Base-by-base conservation (phyloP, 2,797 vertebrate genomes). In the Xerus rutilus region DNA sequence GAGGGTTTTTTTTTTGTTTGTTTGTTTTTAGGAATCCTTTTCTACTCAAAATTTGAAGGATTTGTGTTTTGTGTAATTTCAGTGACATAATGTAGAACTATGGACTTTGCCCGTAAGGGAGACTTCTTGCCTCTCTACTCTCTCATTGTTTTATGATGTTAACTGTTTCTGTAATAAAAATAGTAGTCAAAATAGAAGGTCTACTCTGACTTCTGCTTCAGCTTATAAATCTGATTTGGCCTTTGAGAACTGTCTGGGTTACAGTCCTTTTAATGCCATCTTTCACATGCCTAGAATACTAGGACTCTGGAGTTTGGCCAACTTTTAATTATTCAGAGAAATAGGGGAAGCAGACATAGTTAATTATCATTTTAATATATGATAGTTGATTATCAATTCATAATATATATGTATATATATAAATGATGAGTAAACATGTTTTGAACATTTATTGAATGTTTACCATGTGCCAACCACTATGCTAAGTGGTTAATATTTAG, bases 311-410 rank as follows among this genome's bases (percentile, higher is more conserved):
- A 65, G 9, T 92, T 70, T 74, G 76, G 47, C 14, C 43, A 91
- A 88, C 32, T 86, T 93, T 77, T 87, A 89, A 84, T 77, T 94
- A 83, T 89, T 95, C 57, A 78, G 67, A 91, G 81, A 93, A 95
- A 70, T 15, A 86, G 54, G 54, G 47, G 54, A 92, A 92, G 54
- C 39, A 91, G 72, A 79, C 39, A 74, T 28, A 92, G 72, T 69
- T 94, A 47, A 72, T 85, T 94, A 83, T 32, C 86, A 95, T 39
- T 39, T 2, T 39, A 39, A 39, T 39, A 39, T 39, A 39, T 39
- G 39, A 39, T 39, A 39, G 39, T 39, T 39, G 39, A 39, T 39
- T 39, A 39, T 39, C 47, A 25, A 35, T 78, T 95, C 85, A 79
- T 43, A 30, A 69, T 90, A 65, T 23, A 79, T 86, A 82, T 54